Evolutionary conservation across 2,888 invertebrate genomes (phyloP).

Genomic region (Acleris cristana): DNA sequence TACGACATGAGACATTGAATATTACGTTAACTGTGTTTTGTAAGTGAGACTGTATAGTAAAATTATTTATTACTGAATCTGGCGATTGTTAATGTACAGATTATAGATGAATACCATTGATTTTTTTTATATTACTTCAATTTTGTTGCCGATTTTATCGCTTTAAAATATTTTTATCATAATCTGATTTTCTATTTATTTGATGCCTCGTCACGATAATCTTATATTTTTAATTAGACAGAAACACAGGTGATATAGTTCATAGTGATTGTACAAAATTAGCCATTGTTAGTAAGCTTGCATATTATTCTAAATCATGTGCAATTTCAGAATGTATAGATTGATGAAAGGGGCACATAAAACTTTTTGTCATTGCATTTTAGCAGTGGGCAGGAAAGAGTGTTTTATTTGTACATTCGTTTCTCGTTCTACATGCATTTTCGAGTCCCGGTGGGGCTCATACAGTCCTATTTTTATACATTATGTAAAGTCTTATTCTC

Average conservation of each 20-base stretch:
- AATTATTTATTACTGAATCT: conserved; percentile 80
- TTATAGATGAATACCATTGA: conserved; percentile 68
- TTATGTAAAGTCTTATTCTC: conserved; percentile 80
- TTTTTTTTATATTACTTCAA: conserved; percentile 71
- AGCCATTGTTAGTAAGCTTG: conserved; percentile 74
- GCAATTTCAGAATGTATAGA: conserved; percentile 74
- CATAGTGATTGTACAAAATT: conserved; percentile 79
- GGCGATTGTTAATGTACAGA: conserved; percentile 77
- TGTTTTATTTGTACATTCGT: conserved; percentile 74
- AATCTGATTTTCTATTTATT: conserved; percentile 72
- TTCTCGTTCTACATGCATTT: conserved; percentile 80
- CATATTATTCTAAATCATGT: conserved; percentile 79
- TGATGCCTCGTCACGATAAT: conserved; percentile 60
- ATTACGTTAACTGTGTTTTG: conserved; percentile 66
- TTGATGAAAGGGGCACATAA: conserved; percentile 65
- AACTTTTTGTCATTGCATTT: conserved; percentile 78
- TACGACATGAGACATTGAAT: conserved; percentile 60
- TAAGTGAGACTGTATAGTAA: conserved; percentile 79
- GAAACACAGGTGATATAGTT: conserved; percentile 74
- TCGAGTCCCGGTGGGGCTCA: conserved; percentile 71
- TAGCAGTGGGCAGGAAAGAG: conserved; percentile 72
- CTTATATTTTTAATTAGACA: conserved; percentile 65
- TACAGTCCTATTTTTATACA: conserved; percentile 84
- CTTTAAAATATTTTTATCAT: conserved; percentile 57
- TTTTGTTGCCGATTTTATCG: conserved; percentile 67